Evolutionary conservation across 2,797 vertebrate species (phyloP), one percentile per base, ranked within the genome.

Genomic region (Phyllotis vaccarum): DNA sequence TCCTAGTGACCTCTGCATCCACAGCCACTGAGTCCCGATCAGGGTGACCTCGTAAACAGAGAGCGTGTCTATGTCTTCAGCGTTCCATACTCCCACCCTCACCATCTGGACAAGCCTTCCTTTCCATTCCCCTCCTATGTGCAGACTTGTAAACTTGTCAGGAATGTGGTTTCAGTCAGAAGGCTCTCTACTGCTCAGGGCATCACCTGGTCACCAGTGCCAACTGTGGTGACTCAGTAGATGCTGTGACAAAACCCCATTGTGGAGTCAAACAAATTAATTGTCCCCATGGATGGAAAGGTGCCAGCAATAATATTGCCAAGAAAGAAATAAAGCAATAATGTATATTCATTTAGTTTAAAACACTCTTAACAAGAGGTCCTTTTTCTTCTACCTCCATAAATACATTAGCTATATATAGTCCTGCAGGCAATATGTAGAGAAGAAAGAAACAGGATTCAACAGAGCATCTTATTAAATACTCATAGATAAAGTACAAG

Each of bases 281-380:
- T 93, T 95, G 90, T 91, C 64, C 85, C 43, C 87, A 89, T 21
- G 78, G 49, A 27, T 52, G 34, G 64, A 11, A 34, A 93, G 92
- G 94, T 58, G 93, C 93, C 95, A 96, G 49, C 62, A 43, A 16
- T 80, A 66, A 70, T 52, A 40, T 46, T 96, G 89, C 54, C 54
- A 95, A 96, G 85, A 92, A 72, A 93, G 90, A 60, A 54, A n/a
- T 9, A 34, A 91, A 62, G 97, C 46, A 97, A 43, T 75, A 93
- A 89, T 56, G 46, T 62, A 75, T 93, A 97, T 97, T 97, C 91
- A 97, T 90, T 92, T 34, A 49, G 89, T 97, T 97, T 60, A 93
- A 43, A 97, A 81, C 46, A 58, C 34, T 81, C 90, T 90, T 83
- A 90, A 95, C 79, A 95, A 95, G 96, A 89, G 52, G 70, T 78